These are phyloP conservation scores for Perithous albicinctus DNA, from an alignment of 2,888 invertebrate genomes.

Conservation along the genomic window DNA sequence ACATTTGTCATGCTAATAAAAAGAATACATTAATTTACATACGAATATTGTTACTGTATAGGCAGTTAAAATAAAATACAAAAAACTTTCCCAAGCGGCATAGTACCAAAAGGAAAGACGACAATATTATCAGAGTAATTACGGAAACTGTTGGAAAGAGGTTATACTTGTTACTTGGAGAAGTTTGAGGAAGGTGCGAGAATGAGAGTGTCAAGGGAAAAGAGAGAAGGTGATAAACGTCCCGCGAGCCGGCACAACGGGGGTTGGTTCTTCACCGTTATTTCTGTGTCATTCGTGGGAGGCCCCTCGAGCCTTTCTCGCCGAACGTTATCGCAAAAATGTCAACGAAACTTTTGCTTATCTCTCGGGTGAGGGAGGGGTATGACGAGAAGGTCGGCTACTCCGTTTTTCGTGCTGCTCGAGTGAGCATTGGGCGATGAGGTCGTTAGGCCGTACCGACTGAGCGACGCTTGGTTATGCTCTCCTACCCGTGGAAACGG, in stretches of 20 bases:
- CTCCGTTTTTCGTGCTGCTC: slow-evolving; percentile 47
- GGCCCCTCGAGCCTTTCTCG: slow-evolving; percentile 38
- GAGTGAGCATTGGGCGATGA: slow-evolving; percentile 44
- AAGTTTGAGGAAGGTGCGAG: slow-evolving; percentile 39
- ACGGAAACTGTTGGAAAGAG: background rate
- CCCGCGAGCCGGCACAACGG: slow-evolving; percentile 28
- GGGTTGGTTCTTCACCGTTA: slow-evolving; percentile 24
- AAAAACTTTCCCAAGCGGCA: background rate
- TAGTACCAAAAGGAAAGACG: background rate
- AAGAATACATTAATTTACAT: too few species aligned
- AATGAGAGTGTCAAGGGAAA: slow-evolving; percentile 51
- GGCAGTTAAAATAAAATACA: too few species aligned
- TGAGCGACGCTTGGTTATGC: slow-evolving; percentile 19
- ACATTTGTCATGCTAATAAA: too few species aligned
- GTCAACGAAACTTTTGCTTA: slow-evolving; percentile 82
- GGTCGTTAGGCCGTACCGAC: slow-evolving; percentile 53
- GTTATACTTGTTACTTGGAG: background rate
- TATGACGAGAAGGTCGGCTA: background rate
- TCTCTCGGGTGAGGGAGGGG: slow-evolving; percentile 69
- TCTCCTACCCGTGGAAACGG: slow-evolving; percentile 26
- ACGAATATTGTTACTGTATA: background rate
- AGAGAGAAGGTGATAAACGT: slow-evolving; percentile 63
- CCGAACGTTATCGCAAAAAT: slow-evolving; percentile 78
- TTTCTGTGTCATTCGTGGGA: slow-evolving; percentile 30
- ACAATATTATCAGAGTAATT: slow-evolving; percentile 20